phyloP scores from a whole-genome alignment of 1,140 invertebrate genomes.

The Cyrtorhinus lividipennis region DNA sequence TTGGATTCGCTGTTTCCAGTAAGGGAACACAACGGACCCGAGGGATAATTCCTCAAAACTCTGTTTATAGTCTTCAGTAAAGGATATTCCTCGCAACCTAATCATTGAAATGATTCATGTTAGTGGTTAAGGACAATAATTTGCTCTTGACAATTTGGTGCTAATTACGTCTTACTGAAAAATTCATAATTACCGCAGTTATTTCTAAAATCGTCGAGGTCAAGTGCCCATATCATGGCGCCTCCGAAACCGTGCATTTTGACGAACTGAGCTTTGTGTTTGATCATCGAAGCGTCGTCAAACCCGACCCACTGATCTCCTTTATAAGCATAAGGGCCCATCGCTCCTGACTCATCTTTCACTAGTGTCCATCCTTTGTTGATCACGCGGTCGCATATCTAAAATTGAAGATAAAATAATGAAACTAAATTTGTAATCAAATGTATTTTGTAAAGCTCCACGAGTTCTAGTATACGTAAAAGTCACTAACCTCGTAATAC shows the following conservation, averaged over 20 bases:
- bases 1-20: not conserved
- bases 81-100: slow-evolving; percentile 56
- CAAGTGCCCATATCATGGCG: slow-evolving; percentile 65
- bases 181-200: slow-evolving; percentile 8
- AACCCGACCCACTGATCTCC: slow-evolving; percentile 71
- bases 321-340: slow-evolving; percentile 56
- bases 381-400: slow-evolving; percentile 48
- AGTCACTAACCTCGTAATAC: slow-evolving; percentile 55
- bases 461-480: too few species aligned
- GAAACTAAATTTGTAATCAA: too few species aligned
- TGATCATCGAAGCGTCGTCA: slow-evolving; percentile 54
- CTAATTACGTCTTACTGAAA: too few species aligned
- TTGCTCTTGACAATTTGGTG: too few species aligned
- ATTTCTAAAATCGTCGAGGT: slow-evolving; percentile 54
- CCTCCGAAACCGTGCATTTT: slow-evolving; percentile 47
- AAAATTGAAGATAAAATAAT: too few species aligned
- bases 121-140: too few species aligned
- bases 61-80: slow-evolving; percentile 62
- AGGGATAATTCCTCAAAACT: slow-evolving; percentile 47
- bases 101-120: not conserved
- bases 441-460: too few species aligned
- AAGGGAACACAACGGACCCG: slow-evolving; percentile 26
- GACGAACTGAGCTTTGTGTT: slow-evolving; percentile 38
- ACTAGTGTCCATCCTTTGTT: slow-evolving; percentile 47
- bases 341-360: slow-evolving; percentile 42